phyloP scores from a whole-genome alignment of 2,888 invertebrate species.

The Cephus pulcher region DNA sequence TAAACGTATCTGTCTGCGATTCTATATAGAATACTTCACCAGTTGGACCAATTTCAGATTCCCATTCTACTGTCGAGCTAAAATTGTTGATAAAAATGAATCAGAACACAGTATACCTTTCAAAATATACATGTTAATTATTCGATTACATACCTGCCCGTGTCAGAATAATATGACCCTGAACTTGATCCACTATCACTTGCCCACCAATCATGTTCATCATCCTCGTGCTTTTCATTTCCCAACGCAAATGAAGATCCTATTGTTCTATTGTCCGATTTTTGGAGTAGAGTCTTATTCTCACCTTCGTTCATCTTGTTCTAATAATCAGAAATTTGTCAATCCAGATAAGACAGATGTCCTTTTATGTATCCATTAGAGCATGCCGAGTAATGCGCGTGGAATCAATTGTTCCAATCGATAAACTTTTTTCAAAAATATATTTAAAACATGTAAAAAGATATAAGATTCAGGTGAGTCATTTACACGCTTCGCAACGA shows the following conservation, averaged over 20 bases:
- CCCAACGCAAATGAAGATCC: slow-evolving; percentile 21
- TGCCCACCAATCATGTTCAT: slow-evolving; percentile 61
- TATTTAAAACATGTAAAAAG: slow-evolving; percentile 2
- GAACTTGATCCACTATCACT: slow-evolving; percentile 62
- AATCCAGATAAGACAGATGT: not conserved
- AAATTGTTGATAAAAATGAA: not conserved
- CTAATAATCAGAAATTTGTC: not conserved
- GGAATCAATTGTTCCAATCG: not conserved
- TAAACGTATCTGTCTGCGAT: slow-evolving; percentile 44
- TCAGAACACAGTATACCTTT: slow-evolving; percentile 6
- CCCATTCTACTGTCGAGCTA: slow-evolving; percentile 62
- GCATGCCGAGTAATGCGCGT: not conserved
- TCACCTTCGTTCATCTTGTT: slow-evolving; percentile 36
- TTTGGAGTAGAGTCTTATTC: slow-evolving; percentile 31
- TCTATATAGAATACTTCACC: slow-evolving; percentile 62
- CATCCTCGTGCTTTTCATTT: slow-evolving; percentile 35
- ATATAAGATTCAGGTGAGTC: slow-evolving; percentile 3
- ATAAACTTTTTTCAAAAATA: not conserved
- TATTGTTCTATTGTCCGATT: slow-evolving; percentile 31
- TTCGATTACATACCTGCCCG: slow-evolving; percentile 48
- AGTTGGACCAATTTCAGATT: slow-evolving; percentile 51
- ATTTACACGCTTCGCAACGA: slow-evolving; percentile 17
- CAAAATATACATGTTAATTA: slow-evolving; percentile 9
- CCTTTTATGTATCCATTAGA: not conserved
- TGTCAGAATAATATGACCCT: slow-evolving; percentile 62